Evolutionary conservation across 2,888 invertebrate species (phyloP), one percentile per base, ranked within the genome.

Genomic region (Caenorhabditis doughertyi): DNA sequence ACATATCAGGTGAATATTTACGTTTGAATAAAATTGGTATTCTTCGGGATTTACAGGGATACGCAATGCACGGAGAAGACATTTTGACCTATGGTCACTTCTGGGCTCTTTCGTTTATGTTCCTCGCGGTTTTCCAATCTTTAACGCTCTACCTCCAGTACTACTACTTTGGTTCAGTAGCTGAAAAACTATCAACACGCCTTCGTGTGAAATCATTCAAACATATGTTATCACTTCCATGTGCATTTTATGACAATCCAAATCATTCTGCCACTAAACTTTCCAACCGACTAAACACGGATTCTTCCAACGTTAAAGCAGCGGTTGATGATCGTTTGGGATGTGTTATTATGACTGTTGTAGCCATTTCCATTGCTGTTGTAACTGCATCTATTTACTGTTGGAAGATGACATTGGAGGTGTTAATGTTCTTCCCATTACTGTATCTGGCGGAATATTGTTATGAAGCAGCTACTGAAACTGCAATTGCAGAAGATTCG

Each of bases 221-320:
- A 13, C 92, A 92, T 39, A 62, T 84, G 42, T 42, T 82, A 0
- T 85, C 92, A 3, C 92, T 92, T 85, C 91, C 93, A 51, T 89
- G 92, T 11, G 91, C 90, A n/a, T 93, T 93, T 92, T 93, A 92
- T 81, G 93, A 93, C 87, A 84, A 92, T 39, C 90, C 92, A 18
- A 85, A 87, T 9, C 92, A 92, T 83, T 90, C 92, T 3, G 86
- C 92, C 35, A 92, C 92, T 3, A 92, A 91, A 80, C 74, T 92
- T 21, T 89, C 92, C 25, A 92, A 92, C 0, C 86, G 92, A 68
- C 89, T 93, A 39, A 92, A 93, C 16, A 90, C 92, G 58, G 93
- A 93, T 88, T 92, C 93, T 13, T 92, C 93, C 2, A 90, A 92
- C 55, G 90, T 93, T 4, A 93, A 93, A 49, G 77, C 71, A n/a